Percentiles rank a stretch among this genome's conserved stretches.
Conservation (phyloP, 1,140 invertebrate species). For the Anthonomus grandis region DNA sequence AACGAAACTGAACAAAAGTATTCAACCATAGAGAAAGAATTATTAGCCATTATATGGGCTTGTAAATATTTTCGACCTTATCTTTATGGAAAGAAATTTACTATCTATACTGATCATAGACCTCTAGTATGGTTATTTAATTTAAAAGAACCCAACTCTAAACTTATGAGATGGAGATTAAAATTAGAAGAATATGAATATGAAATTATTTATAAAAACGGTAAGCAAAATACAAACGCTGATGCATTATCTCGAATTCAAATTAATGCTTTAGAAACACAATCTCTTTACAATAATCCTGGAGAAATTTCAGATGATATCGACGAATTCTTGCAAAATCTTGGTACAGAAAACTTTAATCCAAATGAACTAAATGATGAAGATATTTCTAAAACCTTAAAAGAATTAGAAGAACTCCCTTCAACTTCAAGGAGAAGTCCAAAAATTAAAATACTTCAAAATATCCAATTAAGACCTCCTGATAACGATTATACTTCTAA, state of each 20-base stretch:
- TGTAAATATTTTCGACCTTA: conserved; percentile 46
- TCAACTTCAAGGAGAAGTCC: no score
- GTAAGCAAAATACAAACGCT: conserved; percentile 22
- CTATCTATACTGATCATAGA: conserved; percentile 29
- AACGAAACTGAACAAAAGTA: conserved; percentile 37
- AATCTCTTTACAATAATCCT: no score
- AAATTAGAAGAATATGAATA: conserved; percentile 28
- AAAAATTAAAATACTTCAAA: no score
- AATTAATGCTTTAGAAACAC: neutral
- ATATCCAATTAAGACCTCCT: no score
- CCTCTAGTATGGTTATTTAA: no score
- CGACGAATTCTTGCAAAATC: no score
- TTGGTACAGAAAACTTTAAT: no score
- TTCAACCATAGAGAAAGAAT: conserved; percentile 39
- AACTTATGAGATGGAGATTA: conserved; percentile 33
- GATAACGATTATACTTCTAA: no score
- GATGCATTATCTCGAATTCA: conserved; percentile 25
- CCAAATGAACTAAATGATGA: no score
- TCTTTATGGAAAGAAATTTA: conserved; percentile 42
- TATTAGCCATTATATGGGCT: conserved; percentile 47
- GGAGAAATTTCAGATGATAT: no score
- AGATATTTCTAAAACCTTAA: no score
- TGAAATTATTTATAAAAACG: conserved; percentile 31
- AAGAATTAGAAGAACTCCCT: no score
- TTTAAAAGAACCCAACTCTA: conserved; percentile 38